These are phyloP conservation scores for Tryphoninae sp. DNA, from an alignment of 2,888 invertebrate genomes.

Conservation along the genomic window DNA sequence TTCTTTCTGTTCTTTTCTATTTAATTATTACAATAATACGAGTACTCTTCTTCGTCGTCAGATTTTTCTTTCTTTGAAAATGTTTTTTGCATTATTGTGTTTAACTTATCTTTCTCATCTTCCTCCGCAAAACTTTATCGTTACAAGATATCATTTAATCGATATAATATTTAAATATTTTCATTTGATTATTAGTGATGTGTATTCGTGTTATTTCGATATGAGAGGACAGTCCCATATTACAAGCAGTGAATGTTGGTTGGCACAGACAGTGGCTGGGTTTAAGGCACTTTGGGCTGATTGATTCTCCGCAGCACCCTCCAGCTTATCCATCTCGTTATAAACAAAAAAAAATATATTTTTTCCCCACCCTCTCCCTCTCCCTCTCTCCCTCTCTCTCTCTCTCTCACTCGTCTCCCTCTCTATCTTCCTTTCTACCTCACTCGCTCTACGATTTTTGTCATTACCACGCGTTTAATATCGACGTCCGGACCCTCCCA, in stretches of 20 bases:
- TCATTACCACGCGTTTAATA: too few relatives aligned
- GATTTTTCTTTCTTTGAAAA: conserved; percentile 11
- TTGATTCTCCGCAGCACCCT: conserved; percentile 76
- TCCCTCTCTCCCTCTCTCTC: conserved; percentile 3
- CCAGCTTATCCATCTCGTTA: conserved; percentile 73
- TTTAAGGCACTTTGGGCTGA: conserved; percentile 79
- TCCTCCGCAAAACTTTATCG: conserved; percentile 51
- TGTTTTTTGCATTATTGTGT: conserved; percentile 50
- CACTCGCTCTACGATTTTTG: conserved; percentile 15
- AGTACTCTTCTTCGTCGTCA: background rate
- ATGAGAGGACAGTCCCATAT: conserved; percentile 70
- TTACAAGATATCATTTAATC: conserved; percentile 73
- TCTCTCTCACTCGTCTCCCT: conserved; percentile 13
- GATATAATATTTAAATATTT: conserved; percentile 72
- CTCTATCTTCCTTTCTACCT: conserved; percentile 19
- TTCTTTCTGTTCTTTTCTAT: conserved; percentile 42
- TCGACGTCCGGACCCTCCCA: too few relatives aligned
- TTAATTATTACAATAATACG: conserved; percentile 61
- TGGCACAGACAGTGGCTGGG: conserved; percentile 80
- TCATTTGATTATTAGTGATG: conserved; percentile 73
- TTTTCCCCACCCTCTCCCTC: conserved; percentile 29
- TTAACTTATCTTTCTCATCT: conserved; percentile 53
- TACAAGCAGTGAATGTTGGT: conserved; percentile 73
- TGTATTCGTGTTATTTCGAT: conserved; percentile 71
- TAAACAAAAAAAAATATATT: conserved; percentile 30